phyloP scores from a whole-genome alignment of 2,113 vertebrate species.

The Actenoides lindsayi region DNA sequence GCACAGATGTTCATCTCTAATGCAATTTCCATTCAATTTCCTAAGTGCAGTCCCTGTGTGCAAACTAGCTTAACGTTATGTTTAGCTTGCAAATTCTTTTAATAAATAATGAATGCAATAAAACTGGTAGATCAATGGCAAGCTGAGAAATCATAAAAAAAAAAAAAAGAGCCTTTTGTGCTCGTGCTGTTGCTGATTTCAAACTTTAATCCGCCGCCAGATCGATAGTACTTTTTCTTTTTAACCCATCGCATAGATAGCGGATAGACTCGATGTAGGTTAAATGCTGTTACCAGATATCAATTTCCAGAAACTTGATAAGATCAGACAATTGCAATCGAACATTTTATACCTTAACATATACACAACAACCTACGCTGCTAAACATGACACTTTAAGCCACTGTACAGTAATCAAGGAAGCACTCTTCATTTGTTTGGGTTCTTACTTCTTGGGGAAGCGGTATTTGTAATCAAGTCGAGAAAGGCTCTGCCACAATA shows the following conservation, averaged over 20 bases:
- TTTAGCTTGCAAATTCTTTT: conserved; percentile 95
- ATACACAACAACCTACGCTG: conserved; percentile 15
- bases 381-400: conserved; percentile 4
- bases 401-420: conserved; percentile 10
- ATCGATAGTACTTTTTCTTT: conserved; percentile 81
- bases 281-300: conserved; percentile 73
- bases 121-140: conserved; percentile 90
- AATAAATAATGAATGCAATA: conserved; percentile 95
- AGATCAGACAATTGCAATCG: conserved; percentile 46
- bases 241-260: conserved; percentile 77
- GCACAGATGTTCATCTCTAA: conserved; percentile 92
- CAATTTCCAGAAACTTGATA: conserved; percentile 73
- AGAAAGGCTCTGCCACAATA: conserved; percentile 6
- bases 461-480: neutral
- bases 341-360: conserved; percentile 60
- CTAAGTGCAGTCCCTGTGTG: conserved; percentile 90
- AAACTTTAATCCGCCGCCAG: conserved; percentile 78
- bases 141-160: conserved; percentile 86
- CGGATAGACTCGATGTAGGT: conserved; percentile 66
- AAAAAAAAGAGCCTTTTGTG: conserved; percentile 80
- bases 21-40: conserved; percentile 94
- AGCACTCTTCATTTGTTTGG: neutral
- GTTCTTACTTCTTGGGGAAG: conserved; percentile 19
- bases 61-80: conserved; percentile 90
- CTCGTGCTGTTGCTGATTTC: conserved; percentile 79